Conservation (phyloP, 37 sponge, comb jelly and placozoan genomes). For the Tethya wilhelma region DNA sequence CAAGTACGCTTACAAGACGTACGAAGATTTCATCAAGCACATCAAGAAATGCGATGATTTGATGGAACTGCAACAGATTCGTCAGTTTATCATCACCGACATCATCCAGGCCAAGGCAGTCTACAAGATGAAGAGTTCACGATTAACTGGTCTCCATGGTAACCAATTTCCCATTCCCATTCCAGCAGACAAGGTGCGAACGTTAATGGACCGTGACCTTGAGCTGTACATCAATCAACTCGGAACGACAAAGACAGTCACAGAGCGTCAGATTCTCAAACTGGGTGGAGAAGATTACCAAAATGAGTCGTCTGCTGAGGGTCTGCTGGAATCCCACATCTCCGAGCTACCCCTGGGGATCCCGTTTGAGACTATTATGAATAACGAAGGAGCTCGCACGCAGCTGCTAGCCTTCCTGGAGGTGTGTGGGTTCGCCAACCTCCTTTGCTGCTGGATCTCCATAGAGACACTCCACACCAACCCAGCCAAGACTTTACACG, state of each 20-base stretch:
- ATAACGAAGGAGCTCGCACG: slow-evolving; percentile 14
- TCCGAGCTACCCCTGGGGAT: slow-evolving; percentile 23
- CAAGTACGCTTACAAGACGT: slow-evolving; percentile 53
- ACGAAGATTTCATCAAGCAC: slow-evolving; percentile 83
- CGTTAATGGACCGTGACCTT: slow-evolving; percentile 75
- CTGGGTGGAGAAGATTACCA: slow-evolving; percentile 72
- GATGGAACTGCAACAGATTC: slow-evolving; percentile 60
- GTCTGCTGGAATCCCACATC: neutral
- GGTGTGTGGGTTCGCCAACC: slow-evolving; percentile 24
- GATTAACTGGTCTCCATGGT: slow-evolving; percentile 51
- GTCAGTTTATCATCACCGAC: slow-evolving; percentile 82
- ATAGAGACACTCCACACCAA: neutral
- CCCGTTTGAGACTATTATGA: slow-evolving; percentile 66
- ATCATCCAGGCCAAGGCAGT: slow-evolving; percentile 91
- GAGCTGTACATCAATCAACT: slow-evolving; percentile 78
- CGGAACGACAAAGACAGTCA: slow-evolving; percentile 49
- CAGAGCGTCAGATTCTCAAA: slow-evolving; percentile 69
- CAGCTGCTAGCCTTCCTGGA: slow-evolving; percentile 34
- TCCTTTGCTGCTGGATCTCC: slow-evolving; percentile 53
- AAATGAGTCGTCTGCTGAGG: neutral
- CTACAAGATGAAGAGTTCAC: slow-evolving; percentile 68
- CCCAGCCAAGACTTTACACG: neutral
- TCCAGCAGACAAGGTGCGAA: slow-evolving; percentile 77
- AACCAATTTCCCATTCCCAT: slow-evolving; percentile 64
- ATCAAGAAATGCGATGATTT: slow-evolving; percentile 69